A percentile compares a stretch with the other conserved stretches of the same genome.
phyloP scores from a whole-genome alignment of 2,888 invertebrate species.

The Itoplectis maculator region DNA sequence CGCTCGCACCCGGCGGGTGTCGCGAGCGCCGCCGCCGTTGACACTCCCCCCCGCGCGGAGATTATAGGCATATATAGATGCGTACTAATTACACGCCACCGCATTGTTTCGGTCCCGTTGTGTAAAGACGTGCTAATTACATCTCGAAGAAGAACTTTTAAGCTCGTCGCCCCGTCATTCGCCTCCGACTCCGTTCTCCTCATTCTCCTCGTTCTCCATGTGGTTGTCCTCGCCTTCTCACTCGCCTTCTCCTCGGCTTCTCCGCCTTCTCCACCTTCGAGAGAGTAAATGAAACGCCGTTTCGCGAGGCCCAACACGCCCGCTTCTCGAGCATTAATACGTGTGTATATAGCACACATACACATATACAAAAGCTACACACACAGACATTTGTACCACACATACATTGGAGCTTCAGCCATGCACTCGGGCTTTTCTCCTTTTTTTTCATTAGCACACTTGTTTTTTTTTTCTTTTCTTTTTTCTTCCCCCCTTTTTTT shows the following conservation, averaged over 20 bases:
- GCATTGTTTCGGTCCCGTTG: constrained; percentile 77
- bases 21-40: constrained; percentile 39
- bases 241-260: constrained; percentile 33
- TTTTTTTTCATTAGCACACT: constrained; percentile 55
- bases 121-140: constrained; percentile 83
- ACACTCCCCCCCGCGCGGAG: constrained; percentile 25
- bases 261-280: constrained; percentile 60
- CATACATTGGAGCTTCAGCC: constrained; percentile 21
- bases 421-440: constrained; percentile 46
- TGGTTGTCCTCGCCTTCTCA: constrained; percentile 15
- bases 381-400: background rate
- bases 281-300: constrained; percentile 68
- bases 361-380: too few relatives aligned
- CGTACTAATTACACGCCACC: constrained; percentile 81
- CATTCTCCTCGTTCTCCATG: constrained; percentile 32
- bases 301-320: constrained; percentile 11
- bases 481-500: constrained; percentile 10
- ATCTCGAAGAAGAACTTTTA: constrained; percentile 79
- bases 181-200: constrained; percentile 18
- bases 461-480: constrained; percentile 30
- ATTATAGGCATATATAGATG: constrained; percentile 56
- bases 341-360: constrained; percentile 17
- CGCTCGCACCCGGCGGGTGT: constrained; percentile 39
- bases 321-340: constrained; percentile 48
- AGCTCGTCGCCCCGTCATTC: constrained; percentile 35